Evolutionary conservation across 2,888 invertebrate genomes (phyloP).

Genomic region (Neria commutata): DNA sequence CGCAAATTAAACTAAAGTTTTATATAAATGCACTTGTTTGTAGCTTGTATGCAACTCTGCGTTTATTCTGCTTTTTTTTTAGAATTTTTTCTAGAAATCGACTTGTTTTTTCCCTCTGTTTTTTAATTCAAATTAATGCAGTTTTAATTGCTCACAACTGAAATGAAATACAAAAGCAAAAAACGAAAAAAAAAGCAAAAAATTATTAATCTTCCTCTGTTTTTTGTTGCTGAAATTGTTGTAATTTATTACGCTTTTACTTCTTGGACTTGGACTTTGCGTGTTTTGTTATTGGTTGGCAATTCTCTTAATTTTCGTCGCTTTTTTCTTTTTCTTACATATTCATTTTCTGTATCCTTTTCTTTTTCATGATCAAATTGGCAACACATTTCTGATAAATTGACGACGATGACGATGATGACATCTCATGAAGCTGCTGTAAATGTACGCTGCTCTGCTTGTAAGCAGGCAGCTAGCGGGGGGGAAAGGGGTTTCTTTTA

Average conservation of each 20-base stretch:
- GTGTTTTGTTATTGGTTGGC: constrained; percentile 20
- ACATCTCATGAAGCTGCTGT: too few relatives aligned
- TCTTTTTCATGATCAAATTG: neutral
- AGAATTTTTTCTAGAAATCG: too few relatives aligned
- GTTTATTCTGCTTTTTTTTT: too few relatives aligned
- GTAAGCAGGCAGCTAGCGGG: too few relatives aligned
- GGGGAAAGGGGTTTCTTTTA: too few relatives aligned
- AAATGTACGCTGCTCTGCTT: too few relatives aligned
- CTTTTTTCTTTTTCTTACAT: constrained; percentile 34
- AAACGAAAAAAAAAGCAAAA: neutral
- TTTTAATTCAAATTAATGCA: too few relatives aligned
- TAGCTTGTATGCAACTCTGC: too few relatives aligned
- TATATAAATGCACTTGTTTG: neutral
- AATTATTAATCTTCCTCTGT: constrained; percentile 2
- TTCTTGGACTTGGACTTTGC: constrained; percentile 15
- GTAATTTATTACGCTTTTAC: constrained; percentile 29
- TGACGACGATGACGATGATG: too few relatives aligned
- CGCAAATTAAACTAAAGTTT: neutral
- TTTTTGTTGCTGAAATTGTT: neutral
- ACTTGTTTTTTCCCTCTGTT: constrained; percentile 1
- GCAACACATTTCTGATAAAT: constrained; percentile 15
- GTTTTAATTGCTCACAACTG: constrained; percentile 21
- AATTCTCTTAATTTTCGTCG: constrained; percentile 31
- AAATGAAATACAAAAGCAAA: constrained; percentile 24
- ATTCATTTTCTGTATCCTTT: constrained; percentile 16